Percentiles rank a stretch among this genome's conserved stretches.
Conservation (phyloP, 2,113 vertebrate genomes). For the Hemiprocne comata region DNA sequence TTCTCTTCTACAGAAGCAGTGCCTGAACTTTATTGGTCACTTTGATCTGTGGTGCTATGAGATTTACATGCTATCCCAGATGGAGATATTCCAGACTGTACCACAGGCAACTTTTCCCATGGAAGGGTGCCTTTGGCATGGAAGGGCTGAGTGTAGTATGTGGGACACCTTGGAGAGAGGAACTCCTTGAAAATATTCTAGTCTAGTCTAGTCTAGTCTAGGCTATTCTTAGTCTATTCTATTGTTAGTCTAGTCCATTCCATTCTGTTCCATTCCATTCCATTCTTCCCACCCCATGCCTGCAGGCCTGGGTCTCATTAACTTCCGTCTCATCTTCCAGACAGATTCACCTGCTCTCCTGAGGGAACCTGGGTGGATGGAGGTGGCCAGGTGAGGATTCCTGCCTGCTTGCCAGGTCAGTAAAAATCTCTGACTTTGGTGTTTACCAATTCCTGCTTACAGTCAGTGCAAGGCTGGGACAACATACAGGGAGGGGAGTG, state of each 20-base stretch:
- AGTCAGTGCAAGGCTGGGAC: neutral
- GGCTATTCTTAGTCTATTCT: no score
- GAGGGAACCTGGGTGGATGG: conserved; percentile 75
- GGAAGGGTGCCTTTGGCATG: neutral
- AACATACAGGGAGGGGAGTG: neutral
- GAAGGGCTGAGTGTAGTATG: neutral
- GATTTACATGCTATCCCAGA: neutral
- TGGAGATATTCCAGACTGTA: neutral
- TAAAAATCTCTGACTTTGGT: neutral
- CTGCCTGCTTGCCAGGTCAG: conserved; percentile 79
- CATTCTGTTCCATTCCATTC: neutral
- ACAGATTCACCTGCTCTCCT: conserved; percentile 70
- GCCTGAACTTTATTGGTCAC: neutral
- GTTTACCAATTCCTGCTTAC: neutral
- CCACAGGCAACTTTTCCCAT: neutral
- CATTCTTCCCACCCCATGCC: neutral
- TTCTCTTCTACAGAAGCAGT: neutral
- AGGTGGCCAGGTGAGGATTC: conserved; percentile 54
- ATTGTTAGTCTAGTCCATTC: no score
- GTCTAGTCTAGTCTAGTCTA: neutral
- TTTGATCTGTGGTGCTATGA: neutral
- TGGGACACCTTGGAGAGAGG: neutral
- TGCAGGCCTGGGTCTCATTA: neutral
- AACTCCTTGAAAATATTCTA: neutral
- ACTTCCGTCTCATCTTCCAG: conserved; percentile 40